These are phyloP conservation scores for Jordanella pulchra DNA, from an alignment of 2,797 vertebrate species.

Conservation along the genomic window DNA sequence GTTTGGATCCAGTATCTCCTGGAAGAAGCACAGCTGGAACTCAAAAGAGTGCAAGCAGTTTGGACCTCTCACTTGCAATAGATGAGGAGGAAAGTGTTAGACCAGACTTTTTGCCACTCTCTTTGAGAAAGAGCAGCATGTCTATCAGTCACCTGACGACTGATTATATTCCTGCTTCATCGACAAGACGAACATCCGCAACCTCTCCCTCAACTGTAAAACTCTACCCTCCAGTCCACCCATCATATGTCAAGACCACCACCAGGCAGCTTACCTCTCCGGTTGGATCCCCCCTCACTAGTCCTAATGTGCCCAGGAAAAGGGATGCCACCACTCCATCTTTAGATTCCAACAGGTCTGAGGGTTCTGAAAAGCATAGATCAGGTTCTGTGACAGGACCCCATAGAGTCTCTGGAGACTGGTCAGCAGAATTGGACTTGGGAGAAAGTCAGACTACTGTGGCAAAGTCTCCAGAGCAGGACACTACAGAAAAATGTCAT, in stretches of 20 bases:
- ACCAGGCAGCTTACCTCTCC: conserved; percentile 92
- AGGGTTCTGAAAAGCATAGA: conserved; percentile 70
- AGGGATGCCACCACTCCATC: conserved; percentile 50
- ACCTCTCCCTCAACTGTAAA: conserved; percentile 76
- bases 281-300: conserved; percentile 84
- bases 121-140: conserved; percentile 69
- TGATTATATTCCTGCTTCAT: conserved; percentile 65
- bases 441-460: conserved; percentile 58
- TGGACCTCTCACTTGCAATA: conserved; percentile 67
- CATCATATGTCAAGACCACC: conserved; percentile 94
- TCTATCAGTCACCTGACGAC: conserved; percentile 67
- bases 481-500: conserved; percentile 62
- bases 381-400: conserved; percentile 82
- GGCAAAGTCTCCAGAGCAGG: conserved; percentile 68
- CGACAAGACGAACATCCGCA: conserved; percentile 56
- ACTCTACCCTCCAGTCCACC: conserved; percentile 86
- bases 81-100: conserved; percentile 48
- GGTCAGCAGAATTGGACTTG: conserved; percentile 79
- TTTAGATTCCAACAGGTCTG: conserved; percentile 46
- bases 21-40: conserved; percentile 30
- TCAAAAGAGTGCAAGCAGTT: conserved; percentile 72
- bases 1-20: conserved; percentile 26
- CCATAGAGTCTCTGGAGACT: conserved; percentile 83
- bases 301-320: conserved; percentile 81
- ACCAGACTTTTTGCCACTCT: conserved; percentile 58